Evolutionary conservation across 1,140 invertebrate genomes (phyloP), one percentile per base, ranked within the genome.

Genomic region (Seison nebaliae): DNA sequence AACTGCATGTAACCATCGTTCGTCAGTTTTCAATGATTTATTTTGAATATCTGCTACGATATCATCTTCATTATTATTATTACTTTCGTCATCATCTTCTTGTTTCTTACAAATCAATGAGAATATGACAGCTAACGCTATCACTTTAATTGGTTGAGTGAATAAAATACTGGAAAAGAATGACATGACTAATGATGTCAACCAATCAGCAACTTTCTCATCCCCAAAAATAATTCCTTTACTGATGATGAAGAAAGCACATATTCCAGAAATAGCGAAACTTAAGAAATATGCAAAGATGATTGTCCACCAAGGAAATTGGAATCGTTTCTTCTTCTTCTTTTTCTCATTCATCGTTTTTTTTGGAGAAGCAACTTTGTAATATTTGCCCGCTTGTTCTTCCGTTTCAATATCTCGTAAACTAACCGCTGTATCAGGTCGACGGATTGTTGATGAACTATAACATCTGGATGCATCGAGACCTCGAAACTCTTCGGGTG

Each of bases 181-280:
- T 3, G 64, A 65, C 2, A 65, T 50, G 29, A 67, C 35, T 41
- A 67, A 54, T 2, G 65, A 63, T 1, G 62, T 62, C 4, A 68
- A 56, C 66, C 66, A 68, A 47, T 67, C 62, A 30, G 56, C 55
- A 28, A 60, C 61, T 41, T 65, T 66, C 14, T 61, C 53, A 37
- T 67, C 63, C 21, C 63, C 59, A 49, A 68, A 68, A 42, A 49
- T 51, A 31, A 67, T 60, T 14, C 64, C 66, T 44, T 65, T 65
- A 22, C 62, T 59, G 45, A 60, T 65, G 5, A 66, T 54, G 47
- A 67, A 64, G 39, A 63, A 59, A 0, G 59, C 49, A 0, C 60
- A 57, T 0, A 56, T 51, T 12, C 51, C 36, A 15, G 63, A 63
- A 1, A 54, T 49, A 5, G 55, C 12, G 34, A 59, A 47, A 5